Conservation (phyloP, 2,888 invertebrate genomes). For the Actias luna region DNA sequence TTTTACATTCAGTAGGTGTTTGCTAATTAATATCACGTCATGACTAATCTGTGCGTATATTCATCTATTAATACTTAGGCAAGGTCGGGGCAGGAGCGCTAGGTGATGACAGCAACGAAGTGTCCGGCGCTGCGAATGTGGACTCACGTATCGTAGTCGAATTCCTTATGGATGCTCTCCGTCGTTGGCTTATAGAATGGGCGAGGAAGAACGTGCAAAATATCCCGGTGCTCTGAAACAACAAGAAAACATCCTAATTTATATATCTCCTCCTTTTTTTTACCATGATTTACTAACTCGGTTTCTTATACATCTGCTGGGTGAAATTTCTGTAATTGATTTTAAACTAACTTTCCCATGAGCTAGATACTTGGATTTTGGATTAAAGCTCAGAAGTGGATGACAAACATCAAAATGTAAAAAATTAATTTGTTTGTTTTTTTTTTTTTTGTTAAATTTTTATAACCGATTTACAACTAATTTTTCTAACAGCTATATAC, state of each 20-base stretch:
- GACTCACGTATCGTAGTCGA: slow-evolving; percentile 59
- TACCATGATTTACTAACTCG: too few species aligned
- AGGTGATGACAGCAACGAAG: slow-evolving; percentile 58
- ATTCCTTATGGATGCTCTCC: slow-evolving; percentile 74
- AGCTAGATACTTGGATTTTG: too few species aligned
- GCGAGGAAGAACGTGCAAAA: slow-evolving; percentile 80
- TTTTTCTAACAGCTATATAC: too few species aligned
- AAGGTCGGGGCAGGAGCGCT: slow-evolving; percentile 67
- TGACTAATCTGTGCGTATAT: neutral
- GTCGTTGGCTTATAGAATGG: slow-evolving; percentile 70
- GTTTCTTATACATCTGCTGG: too few species aligned
- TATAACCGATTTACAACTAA: too few species aligned
- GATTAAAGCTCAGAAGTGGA: too few species aligned
- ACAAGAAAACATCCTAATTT: slow-evolving; percentile 26
- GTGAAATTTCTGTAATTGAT: too few species aligned
- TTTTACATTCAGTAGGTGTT: neutral
- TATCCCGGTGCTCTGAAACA: slow-evolving; percentile 74
- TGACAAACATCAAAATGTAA: too few species aligned
- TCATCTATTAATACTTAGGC: slow-evolving; percentile 62
- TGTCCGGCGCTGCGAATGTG: slow-evolving; percentile 65
- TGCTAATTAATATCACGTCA: neutral
- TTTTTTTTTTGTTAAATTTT: too few species aligned
- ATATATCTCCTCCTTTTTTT: too few species aligned
- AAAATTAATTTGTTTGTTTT: too few species aligned
- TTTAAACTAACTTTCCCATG: too few species aligned